Conservation (phyloP, 2,888 invertebrate species). For the Dysmachus trigonus region DNA sequence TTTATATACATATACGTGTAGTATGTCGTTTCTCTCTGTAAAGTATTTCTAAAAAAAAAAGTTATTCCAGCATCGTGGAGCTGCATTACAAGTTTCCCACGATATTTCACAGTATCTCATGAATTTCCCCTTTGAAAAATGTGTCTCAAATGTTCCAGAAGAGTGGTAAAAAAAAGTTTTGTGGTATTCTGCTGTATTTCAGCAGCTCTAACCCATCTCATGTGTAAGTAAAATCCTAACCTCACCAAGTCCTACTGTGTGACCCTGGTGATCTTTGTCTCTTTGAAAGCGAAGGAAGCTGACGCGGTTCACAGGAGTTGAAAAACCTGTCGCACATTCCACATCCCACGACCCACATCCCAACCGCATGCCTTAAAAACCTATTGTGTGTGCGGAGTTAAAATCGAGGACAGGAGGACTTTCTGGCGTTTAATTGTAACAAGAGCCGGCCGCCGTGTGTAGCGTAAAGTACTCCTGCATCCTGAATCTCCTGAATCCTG, state of each 20-base stretch:
- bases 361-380: background rate
- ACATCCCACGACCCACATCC: background rate
- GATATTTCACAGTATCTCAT: background rate
- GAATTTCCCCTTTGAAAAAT: background rate
- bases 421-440: background rate
- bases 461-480: background rate
- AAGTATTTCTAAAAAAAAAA: background rate
- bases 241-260: background rate
- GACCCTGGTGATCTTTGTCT: background rate
- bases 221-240: background rate
- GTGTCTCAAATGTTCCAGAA: background rate
- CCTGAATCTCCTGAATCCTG: background rate
- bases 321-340: background rate
- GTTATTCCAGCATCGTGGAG: background rate
- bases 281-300: background rate
- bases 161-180: background rate
- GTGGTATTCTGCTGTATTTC: background rate
- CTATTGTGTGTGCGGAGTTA: background rate
- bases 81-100: background rate
- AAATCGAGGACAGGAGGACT: background rate
- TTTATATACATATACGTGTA: no score
- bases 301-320: background rate
- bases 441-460: background rate
- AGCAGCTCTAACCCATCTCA: background rate
- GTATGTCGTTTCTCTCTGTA: background rate